phyloP scores from a whole-genome alignment of 2,797 vertebrate genomes.

The Adrianichthys oophorus region DNA sequence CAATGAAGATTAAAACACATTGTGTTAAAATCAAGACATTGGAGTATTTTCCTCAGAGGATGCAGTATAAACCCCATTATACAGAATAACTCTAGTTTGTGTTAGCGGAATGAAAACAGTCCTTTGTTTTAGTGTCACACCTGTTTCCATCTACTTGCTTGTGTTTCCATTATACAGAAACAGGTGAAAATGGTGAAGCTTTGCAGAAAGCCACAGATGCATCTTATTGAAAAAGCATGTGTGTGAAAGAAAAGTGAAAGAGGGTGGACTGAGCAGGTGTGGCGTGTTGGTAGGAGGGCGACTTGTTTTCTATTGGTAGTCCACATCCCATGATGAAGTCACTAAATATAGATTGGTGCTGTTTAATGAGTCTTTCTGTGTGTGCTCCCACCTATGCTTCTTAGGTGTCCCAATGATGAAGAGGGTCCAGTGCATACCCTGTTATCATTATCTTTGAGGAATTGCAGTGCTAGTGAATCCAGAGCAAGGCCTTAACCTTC shows the following conservation, averaged over 20 bases:
- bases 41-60: no score
- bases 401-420: constrained; percentile 54
- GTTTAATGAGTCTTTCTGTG: constrained; percentile 54
- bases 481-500: constrained; percentile 39
- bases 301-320: constrained; percentile 34
- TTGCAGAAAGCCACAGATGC: no score
- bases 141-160: no score
- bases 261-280: constrained; percentile 3
- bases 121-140: no score
- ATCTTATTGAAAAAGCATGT: no score
- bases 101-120: no score
- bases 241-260: constrained; percentile 5
- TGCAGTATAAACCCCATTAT: no score
- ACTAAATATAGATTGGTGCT: constrained; percentile 42
- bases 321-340: constrained; percentile 60
- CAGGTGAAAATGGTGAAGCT: no score
- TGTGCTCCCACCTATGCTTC: constrained; percentile 44
- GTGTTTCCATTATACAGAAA: no score
- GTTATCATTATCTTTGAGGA: constrained; percentile 64
- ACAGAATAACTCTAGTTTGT: no score
- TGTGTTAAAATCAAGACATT: no score
- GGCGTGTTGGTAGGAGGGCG: constrained; percentile 11
- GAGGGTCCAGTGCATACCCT: constrained; percentile 24
- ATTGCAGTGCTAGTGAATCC: constrained; percentile 53
- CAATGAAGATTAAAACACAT: no score